Evolutionary conservation across 2,797 vertebrate genomes (phyloP).

Genomic region (Paratrypauchen microcephalus): DNA sequence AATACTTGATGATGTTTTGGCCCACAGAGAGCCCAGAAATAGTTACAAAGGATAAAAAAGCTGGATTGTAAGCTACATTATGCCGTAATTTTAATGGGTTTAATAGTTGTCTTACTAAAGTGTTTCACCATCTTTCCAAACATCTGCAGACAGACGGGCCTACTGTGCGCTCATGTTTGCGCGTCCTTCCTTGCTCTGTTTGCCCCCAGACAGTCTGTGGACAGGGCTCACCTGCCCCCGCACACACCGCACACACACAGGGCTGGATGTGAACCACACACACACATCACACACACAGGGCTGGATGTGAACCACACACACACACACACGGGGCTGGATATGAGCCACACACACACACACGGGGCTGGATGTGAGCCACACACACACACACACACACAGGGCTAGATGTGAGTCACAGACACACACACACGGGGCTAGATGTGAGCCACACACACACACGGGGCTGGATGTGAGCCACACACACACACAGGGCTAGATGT

Average conservation of each 20-base stretch:
- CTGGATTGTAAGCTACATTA: background rate
- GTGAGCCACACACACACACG: slow-evolving; percentile 3
- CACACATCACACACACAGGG: too few relatives aligned
- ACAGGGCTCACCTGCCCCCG: slow-evolving; percentile 14
- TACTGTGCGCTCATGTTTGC: background rate
- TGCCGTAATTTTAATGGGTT: background rate
- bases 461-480: background rate
- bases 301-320: too few relatives aligned
- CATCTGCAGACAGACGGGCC: background rate
- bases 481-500: background rate
- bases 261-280: background rate
- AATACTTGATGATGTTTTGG: background rate
- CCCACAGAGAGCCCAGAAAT: background rate
- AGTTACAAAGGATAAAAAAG: background rate
- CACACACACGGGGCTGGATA: background rate
- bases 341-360: too few relatives aligned
- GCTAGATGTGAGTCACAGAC: background rate
- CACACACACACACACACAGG: too few relatives aligned
- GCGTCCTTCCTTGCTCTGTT: background rate
- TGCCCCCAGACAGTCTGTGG: slow-evolving; percentile 13
- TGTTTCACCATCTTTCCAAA: background rate
- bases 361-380: background rate
- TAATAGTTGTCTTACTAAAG: background rate
- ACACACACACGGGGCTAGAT: background rate
- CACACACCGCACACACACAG: too few relatives aligned